Percentiles rank a stretch among this genome's conserved stretches.
Conservation (phyloP, 2,888 invertebrate species). For the Frankliniella fusca region DNA sequence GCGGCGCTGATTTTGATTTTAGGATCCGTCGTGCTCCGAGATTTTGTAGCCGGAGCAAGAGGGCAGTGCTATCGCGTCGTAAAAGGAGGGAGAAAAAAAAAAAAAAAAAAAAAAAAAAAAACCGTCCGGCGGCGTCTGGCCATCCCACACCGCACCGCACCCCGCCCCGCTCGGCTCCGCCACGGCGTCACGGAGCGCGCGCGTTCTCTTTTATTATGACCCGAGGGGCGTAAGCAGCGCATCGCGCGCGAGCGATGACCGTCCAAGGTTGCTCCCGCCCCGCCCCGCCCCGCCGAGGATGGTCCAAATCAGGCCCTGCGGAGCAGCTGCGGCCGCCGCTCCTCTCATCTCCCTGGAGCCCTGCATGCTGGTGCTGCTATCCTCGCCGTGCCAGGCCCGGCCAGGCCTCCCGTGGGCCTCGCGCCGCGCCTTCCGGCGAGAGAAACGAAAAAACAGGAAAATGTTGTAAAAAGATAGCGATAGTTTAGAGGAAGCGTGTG, state of each 20-base stretch:
- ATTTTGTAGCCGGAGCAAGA: not conserved
- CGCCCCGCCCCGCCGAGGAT: not conserved
- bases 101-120: too few relatives aligned
- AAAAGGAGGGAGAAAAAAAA: too few relatives aligned
- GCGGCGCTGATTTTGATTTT: too few relatives aligned
- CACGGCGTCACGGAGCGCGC: not conserved
- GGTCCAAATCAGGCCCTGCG: not conserved
- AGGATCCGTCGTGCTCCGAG: too few relatives aligned
- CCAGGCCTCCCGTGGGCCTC: not conserved
- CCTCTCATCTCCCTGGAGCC: too few relatives aligned
- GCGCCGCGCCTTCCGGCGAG: not conserved
- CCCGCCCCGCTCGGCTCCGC: not conserved
- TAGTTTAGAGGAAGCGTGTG: too few relatives aligned
- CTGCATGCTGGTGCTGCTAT: not conserved
- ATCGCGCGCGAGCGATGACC: not conserved
- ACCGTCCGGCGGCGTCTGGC: not conserved
- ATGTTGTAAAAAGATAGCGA: too few relatives aligned
- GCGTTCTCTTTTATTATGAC: slow-evolving; percentile 9
- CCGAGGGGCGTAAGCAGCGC: not conserved
- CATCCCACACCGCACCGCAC: not conserved
- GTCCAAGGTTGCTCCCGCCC: not conserved
- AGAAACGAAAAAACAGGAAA: too few relatives aligned
- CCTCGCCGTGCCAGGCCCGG: not conserved
- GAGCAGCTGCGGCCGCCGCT: not conserved
- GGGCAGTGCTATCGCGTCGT: not conserved